phyloP scores from a whole-genome alignment of 2,888 invertebrate genomes.

The Sycophila texana region DNA sequence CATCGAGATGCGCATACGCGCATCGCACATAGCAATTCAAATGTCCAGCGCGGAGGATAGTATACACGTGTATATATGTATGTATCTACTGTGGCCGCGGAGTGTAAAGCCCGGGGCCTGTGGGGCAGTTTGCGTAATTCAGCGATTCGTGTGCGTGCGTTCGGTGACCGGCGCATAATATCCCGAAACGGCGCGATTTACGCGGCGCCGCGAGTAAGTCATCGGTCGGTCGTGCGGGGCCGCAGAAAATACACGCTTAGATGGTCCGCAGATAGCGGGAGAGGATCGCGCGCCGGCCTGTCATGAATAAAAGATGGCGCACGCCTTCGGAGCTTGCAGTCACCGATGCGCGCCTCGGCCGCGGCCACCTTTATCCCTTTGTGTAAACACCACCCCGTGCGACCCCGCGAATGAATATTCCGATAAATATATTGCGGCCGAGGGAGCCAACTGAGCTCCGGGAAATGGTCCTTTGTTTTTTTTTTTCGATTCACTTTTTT shows the following conservation, averaged over 20 bases:
- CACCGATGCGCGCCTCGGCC: not conserved
- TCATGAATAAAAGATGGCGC: slow-evolving; percentile 67
- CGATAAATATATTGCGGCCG: not conserved
- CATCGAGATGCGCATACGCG: slow-evolving; percentile 3
- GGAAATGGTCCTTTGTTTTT: no score
- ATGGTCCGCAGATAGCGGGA: slow-evolving; percentile 20
- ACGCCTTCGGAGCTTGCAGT: slow-evolving; percentile 23
- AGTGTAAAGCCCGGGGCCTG: not conserved
- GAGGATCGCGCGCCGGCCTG: not conserved
- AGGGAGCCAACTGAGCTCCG: not conserved
- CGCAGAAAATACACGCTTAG: not conserved
- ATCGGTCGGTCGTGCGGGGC: not conserved
- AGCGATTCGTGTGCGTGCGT: slow-evolving; percentile 70
- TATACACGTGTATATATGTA: not conserved
- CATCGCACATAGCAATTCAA: slow-evolving; percentile 15
- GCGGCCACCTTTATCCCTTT: not conserved
- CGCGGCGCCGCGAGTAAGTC: slow-evolving; percentile 1
- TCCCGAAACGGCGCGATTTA: slow-evolving; percentile 60
- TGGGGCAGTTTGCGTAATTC: slow-evolving; percentile 72
- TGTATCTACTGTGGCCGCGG: no score
- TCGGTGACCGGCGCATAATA: slow-evolving; percentile 52
- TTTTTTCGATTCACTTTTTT: no score
- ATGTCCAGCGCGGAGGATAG: not conserved
- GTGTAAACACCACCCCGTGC: not conserved
- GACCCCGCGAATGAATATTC: not conserved